Conservation (phyloP, 1,140 invertebrate genomes). For the Neodiprion fabricii region DNA sequence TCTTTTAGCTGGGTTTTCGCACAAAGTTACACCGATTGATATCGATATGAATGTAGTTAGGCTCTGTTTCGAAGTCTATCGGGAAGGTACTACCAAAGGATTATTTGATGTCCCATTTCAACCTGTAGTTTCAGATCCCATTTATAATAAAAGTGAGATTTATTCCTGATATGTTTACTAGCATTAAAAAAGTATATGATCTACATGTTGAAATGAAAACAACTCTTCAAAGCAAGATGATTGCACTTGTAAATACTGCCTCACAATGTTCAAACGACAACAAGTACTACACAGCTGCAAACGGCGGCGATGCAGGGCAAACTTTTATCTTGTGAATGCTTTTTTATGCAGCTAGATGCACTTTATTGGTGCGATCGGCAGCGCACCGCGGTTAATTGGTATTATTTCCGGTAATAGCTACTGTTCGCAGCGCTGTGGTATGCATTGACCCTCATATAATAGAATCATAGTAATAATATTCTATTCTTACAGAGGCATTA, state of each 20-base stretch:
- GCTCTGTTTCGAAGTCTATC: slow-evolving; percentile 89
- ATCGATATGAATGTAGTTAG: slow-evolving; percentile 89
- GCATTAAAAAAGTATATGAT: no score
- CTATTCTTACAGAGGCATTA: slow-evolving; percentile 78
- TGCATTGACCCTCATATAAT: no score
- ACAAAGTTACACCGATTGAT: slow-evolving; percentile 75
- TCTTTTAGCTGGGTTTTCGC: slow-evolving; percentile 84
- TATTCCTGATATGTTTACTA: not conserved
- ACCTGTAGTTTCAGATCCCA: slow-evolving; percentile 85
- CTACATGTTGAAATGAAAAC: no score
- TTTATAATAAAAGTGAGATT: slow-evolving; percentile 83
- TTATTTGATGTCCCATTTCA: slow-evolving; percentile 77
- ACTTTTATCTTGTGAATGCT: slow-evolving; percentile 17
- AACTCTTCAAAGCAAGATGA: no score
- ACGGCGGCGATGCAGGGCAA: not conserved
- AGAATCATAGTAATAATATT: not conserved
- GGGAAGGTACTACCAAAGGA: slow-evolving; percentile 73
- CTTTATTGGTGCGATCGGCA: no score
- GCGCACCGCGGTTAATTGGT: not conserved
- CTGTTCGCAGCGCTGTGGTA: no score
- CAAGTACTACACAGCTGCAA: slow-evolving; percentile 14
- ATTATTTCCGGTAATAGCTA: slow-evolving; percentile 75
- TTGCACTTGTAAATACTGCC: no score
- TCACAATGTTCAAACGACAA: not conserved
- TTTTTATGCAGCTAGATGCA: slow-evolving; percentile 9